Evolutionary conservation across 2,113 vertebrate genomes (phyloP).

Genomic region (Chaetodon trifascialis): DNA sequence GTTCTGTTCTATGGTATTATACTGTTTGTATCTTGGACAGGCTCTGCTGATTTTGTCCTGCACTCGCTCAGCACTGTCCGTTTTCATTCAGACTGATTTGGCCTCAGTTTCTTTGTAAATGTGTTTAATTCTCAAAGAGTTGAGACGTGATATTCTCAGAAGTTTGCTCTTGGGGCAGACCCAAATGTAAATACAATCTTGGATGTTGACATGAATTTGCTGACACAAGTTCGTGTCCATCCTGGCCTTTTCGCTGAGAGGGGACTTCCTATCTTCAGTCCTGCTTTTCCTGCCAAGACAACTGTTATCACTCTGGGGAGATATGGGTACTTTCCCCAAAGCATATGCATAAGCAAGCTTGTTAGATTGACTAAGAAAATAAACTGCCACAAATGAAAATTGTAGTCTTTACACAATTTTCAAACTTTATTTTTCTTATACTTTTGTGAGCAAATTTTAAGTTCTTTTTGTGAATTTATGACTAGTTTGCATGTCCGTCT

Average conservation of each 20-base stretch:
- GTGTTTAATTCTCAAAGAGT: neutral
- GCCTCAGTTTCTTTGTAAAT: neutral
- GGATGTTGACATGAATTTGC: constrained; percentile 61
- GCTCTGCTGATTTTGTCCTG: neutral
- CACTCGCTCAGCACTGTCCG: neutral
- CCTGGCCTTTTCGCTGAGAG: constrained; percentile 54
- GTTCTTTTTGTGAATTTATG: neutral
- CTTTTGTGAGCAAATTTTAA: neutral
- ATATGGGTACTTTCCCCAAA: constrained; percentile 42
- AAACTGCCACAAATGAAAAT: neutral
- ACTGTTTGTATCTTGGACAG: neutral
- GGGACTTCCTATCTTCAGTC: constrained; percentile 58
- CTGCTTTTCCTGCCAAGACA: constrained; percentile 57
- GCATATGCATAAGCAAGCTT: constrained; percentile 4
- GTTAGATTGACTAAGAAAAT: constrained; percentile 11
- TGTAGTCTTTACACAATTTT: neutral
- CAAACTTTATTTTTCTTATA: neutral
- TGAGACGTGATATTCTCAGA: constrained; percentile 23
- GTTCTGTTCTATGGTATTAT: neutral
- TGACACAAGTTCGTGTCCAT: constrained; percentile 53
- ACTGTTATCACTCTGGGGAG: constrained; percentile 35
- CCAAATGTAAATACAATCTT: constrained; percentile 52
- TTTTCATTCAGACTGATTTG: neutral
- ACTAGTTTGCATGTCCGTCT: neutral
- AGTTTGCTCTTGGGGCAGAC: constrained; percentile 8